A percentile compares a stretch with the other conserved stretches of the same genome.
Evolutionary conservation across 2,113 vertebrate species (phyloP).

Genomic region (Phoxinus phoxinus): DNA sequence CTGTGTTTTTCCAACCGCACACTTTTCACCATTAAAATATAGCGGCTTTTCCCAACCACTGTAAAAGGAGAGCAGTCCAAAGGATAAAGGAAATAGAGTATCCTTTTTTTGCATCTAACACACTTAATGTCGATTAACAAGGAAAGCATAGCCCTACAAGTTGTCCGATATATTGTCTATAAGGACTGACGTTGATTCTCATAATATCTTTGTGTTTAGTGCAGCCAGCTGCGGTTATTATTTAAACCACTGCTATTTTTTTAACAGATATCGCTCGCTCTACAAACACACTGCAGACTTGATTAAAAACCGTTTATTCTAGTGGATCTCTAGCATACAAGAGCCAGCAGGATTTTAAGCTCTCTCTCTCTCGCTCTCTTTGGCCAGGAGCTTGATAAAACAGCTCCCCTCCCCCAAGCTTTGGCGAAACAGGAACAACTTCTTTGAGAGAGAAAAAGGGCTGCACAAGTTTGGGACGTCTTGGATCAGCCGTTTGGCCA

Average conservation of each 20-base stretch:
- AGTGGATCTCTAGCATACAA: slow-evolving; percentile 17
- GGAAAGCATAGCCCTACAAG: background rate
- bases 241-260: slow-evolving; percentile 49
- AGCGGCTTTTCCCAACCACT: slow-evolving; percentile 23
- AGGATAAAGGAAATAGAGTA: background rate
- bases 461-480: slow-evolving; percentile 81
- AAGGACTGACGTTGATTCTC: background rate
- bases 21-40: slow-evolving; percentile 31
- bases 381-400: slow-evolving; percentile 69
- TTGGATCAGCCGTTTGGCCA: slow-evolving; percentile 76
- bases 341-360: slow-evolving; percentile 21
- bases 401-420: slow-evolving; percentile 79
- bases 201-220: background rate
- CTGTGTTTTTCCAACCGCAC: slow-evolving; percentile 26
- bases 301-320: slow-evolving; percentile 21
- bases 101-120: background rate
- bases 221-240: slow-evolving; percentile 26
- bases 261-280: slow-evolving; percentile 21
- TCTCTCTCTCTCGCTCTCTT: slow-evolving; percentile 37
- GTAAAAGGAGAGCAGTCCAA: slow-evolving; percentile 11
- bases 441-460: slow-evolving; percentile 79
- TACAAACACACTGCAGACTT: background rate
- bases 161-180: background rate
- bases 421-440: slow-evolving; percentile 85
- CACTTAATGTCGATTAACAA: slow-evolving; percentile 12